Base-by-base conservation (phyloP, 2,888 invertebrate genomes). In the Pseudoips prasinana region DNA sequence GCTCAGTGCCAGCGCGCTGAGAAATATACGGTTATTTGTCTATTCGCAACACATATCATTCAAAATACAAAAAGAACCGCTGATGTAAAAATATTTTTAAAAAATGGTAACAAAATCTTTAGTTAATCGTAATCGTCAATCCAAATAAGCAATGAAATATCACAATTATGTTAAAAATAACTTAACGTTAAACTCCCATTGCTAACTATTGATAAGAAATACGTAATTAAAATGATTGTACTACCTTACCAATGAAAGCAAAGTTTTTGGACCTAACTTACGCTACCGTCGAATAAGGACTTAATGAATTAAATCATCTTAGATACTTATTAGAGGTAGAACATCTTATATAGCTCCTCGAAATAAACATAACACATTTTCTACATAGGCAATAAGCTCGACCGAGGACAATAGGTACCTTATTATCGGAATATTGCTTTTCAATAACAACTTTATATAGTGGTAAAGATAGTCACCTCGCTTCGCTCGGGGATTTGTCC, bases 191-290 rank as follows among this genome's bases (percentile, higher is more conserved):
- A 38, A 41, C 26, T 35, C 22, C 34, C 45, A 31, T 43, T 46
- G 49, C 54, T 55, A 55, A 53, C 46, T 53, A 38, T 53, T 57
- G 53, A 56, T 53, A 53, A 53, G 57, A 39, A 56, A 56, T 53
- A 57, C 44, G 26, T 41, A 23, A 39, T 22, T 19, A 23, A 29
- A 28, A 31, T 33, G 8, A 44, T 48, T 52, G 42, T 46, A 43
- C 39, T 45, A 40, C 24, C 54, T 57, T 55, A 55, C 33, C 42
- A 57, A 55, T 41, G 49, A 57, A 43, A 55, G 54, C 46, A 43
- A 53, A 49, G 49, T 43, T 46, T 32, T 25, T 39, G 29, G 42
- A 57, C 53, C 57, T 31, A 39, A 26, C 27, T 18, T 39, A 37
- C 26, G 32, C 48, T 57, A 57, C 53, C 45, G 7, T 39, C 49